Conservation (phyloP, 2,113 vertebrate genomes). For the Morphnarchus princeps region DNA sequence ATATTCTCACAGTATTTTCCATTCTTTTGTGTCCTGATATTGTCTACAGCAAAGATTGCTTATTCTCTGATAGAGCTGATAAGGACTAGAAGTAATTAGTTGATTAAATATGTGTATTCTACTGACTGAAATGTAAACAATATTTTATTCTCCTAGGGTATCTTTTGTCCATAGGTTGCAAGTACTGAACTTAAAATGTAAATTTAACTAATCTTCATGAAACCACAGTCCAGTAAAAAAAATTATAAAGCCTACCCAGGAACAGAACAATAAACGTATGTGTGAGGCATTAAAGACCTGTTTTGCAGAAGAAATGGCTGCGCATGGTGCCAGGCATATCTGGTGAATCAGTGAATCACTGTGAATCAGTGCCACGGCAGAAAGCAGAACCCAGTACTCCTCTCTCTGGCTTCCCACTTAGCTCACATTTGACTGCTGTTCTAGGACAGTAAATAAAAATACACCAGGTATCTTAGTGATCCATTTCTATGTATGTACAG, state of each 20-base stretch:
- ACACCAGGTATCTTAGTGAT: background rate
- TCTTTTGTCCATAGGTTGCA: background rate
- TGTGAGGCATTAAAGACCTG: background rate
- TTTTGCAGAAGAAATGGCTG: background rate
- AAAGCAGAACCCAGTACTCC: background rate
- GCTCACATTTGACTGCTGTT: background rate
- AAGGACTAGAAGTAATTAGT: background rate
- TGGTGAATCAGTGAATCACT: background rate
- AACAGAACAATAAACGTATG: background rate
- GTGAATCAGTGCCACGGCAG: background rate
- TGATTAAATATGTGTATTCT: background rate
- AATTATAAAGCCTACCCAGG: background rate
- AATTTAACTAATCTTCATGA: background rate
- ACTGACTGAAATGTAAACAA: background rate
- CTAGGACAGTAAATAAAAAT: background rate
- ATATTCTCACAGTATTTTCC: background rate
- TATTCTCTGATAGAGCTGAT: background rate
- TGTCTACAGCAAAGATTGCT: background rate
- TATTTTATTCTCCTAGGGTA: background rate
- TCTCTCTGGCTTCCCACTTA: background rate
- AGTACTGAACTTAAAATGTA: background rate
- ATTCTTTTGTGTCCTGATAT: background rate
- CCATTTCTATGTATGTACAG: background rate
- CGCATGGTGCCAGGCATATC: background rate
- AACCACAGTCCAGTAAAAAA: background rate